These are phyloP conservation scores for Bubo blakistoni DNA, from an alignment of 2,113 vertebrate species.

Conservation along the genomic window DNA sequence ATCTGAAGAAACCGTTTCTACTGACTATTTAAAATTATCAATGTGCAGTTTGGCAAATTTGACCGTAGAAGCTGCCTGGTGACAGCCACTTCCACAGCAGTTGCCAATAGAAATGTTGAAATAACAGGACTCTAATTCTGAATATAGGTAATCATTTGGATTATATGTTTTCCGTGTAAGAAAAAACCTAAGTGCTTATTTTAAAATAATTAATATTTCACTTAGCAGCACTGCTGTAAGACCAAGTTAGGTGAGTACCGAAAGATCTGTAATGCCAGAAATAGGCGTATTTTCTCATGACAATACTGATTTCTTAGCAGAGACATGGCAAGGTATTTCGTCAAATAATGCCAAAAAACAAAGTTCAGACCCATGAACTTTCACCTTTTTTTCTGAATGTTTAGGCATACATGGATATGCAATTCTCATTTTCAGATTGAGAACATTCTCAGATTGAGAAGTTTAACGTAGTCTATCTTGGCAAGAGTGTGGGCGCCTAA, in stretches of 20 bases:
- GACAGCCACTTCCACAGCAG: neutral
- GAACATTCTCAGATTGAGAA: neutral
- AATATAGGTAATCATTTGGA: neutral
- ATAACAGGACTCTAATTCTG: neutral
- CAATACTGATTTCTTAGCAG: neutral
- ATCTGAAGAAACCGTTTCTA: neutral
- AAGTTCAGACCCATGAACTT: neutral
- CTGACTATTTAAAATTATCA: neutral
- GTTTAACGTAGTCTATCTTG: neutral
- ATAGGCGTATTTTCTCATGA: neutral
- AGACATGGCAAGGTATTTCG: neutral
- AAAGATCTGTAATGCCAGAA: neutral
- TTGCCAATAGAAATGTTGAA: neutral
- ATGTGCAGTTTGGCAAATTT: neutral
- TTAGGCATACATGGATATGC: neutral
- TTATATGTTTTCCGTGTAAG: neutral
- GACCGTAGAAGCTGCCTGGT: neutral
- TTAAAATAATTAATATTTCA: neutral
- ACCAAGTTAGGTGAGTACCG: neutral
- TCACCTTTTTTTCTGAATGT: neutral
- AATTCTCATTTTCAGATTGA: neutral
- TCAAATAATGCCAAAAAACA: neutral
- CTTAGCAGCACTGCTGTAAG: neutral
- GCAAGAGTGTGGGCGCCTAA: constrained; percentile 17
- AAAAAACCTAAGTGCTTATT: neutral